These are phyloP conservation scores for Priocnemis perturbator DNA, from an alignment of 2,888 invertebrate species.

Conservation along the genomic window DNA sequence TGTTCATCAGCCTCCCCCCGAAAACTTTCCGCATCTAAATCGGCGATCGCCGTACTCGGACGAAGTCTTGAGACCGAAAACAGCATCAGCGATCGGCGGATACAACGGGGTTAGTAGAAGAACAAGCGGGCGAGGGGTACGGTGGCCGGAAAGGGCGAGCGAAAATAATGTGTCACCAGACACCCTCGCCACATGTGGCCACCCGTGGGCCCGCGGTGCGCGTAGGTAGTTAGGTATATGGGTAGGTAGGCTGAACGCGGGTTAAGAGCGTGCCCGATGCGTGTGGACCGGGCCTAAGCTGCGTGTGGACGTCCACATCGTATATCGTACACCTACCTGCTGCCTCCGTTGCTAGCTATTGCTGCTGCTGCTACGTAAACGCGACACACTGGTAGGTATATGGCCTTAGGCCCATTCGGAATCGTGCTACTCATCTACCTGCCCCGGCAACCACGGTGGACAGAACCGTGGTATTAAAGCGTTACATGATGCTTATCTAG, in stretches of 20 bases:
- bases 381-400: slow-evolving; percentile 31
- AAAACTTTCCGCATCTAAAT: too few species aligned
- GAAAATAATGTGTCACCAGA: slow-evolving; percentile 68
- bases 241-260: slow-evolving; percentile 28
- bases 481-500: slow-evolving; percentile 60
- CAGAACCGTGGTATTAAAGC: slow-evolving; percentile 45
- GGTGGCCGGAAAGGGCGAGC: slow-evolving; percentile 57
- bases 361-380: slow-evolving; percentile 7
- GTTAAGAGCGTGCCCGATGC: slow-evolving; percentile 26
- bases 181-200: slow-evolving; percentile 62
- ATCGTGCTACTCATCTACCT: slow-evolving; percentile 31
- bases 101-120: too few species aligned
- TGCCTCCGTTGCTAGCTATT: slow-evolving; percentile 15
- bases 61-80: slow-evolving; percentile 17
- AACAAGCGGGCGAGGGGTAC: neutral
- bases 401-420: slow-evolving; percentile 22
- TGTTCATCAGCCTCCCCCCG: too few species aligned
- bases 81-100: slow-evolving; percentile 19
- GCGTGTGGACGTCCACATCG: slow-evolving; percentile 27
- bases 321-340: slow-evolving; percentile 30
- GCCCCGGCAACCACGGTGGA: slow-evolving; percentile 35
- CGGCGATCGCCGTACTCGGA: too few species aligned
- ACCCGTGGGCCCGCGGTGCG: slow-evolving; percentile 52
- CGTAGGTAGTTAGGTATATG: slow-evolving; percentile 51
- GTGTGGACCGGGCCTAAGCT: slow-evolving; percentile 22